Evolutionary conservation across 2,113 vertebrate species (phyloP).

Genomic region (Gracilinanus agilis): DNA sequence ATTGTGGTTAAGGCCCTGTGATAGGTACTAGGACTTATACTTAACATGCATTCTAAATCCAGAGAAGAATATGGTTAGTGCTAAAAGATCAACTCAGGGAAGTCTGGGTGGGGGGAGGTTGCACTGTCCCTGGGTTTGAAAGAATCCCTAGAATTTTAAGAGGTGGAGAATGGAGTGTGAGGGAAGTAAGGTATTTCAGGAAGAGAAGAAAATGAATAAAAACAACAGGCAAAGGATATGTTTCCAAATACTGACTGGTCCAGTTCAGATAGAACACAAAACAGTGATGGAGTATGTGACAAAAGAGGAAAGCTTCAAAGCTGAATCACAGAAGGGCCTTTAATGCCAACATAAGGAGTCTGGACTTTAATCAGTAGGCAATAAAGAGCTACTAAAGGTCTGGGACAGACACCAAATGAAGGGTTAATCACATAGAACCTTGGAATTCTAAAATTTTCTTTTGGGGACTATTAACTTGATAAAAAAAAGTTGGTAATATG

Average conservation of each 20-base stretch:
- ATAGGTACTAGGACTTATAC: neutral
- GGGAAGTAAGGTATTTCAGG: neutral
- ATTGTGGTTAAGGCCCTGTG: neutral
- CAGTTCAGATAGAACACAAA: neutral
- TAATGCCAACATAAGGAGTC: neutral
- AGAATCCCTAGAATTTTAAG: neutral
- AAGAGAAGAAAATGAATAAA: neutral
- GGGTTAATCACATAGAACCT: neutral
- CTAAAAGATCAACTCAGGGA: neutral
- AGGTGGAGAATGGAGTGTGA: neutral
- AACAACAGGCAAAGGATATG: neutral
- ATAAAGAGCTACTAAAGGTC: neutral
- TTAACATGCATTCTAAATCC: neutral
- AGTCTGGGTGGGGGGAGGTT: neutral
- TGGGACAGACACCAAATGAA: neutral
- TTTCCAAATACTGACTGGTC: neutral
- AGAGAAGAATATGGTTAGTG: neutral
- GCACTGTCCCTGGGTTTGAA: neutral
- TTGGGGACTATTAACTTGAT: neutral
- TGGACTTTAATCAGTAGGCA: neutral
- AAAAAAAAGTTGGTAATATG: neutral
- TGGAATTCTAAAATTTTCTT: neutral
- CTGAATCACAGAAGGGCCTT: neutral
- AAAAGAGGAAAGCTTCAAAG: neutral
- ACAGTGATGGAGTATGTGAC: neutral